Percentiles rank a stretch among this genome's conserved stretches.
Evolutionary conservation across 2,888 invertebrate genomes (phyloP).

Genomic region (Xanthorhoe spadicearia): DNA sequence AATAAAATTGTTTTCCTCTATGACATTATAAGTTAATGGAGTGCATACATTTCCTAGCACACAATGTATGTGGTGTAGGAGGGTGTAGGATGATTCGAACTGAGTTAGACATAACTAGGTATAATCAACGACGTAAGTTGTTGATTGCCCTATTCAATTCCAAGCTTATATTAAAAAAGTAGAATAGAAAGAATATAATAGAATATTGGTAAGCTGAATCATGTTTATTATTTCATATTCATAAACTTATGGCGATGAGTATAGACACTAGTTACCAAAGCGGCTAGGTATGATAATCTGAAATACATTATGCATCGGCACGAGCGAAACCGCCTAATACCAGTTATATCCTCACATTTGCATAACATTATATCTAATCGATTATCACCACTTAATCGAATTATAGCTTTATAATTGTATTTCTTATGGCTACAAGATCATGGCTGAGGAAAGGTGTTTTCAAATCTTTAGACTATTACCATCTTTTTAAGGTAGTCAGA

Average conservation of each 20-base stretch:
- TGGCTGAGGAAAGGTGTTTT: no score
- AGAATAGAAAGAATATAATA: no score
- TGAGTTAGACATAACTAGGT: not conserved
- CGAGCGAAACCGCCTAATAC: conserved; percentile 7
- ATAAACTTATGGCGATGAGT: not conserved
- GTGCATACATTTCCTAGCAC: no score
- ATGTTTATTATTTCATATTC: not conserved
- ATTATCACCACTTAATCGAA: not conserved
- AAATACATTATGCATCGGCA: conserved; percentile 12
- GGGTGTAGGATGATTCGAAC: not conserved
- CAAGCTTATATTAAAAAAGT: not conserved
- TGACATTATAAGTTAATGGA: no score
- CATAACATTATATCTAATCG: not conserved
- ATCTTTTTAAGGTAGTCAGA: no score
- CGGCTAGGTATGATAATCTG: conserved; percentile 10
- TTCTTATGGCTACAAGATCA: no score
- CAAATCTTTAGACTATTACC: no score
- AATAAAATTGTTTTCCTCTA: not conserved
- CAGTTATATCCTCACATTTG: conserved; percentile 5
- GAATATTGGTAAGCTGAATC: no score
- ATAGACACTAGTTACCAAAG: not conserved
- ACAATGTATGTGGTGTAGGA: no score
- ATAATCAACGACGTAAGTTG: not conserved
- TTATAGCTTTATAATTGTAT: not conserved
- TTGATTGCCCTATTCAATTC: not conserved